A percentile compares a stretch with the other conserved stretches of the same genome.
phyloP scores from a whole-genome alignment of 2,797 vertebrate genomes.

The Momotus momota region DNA sequence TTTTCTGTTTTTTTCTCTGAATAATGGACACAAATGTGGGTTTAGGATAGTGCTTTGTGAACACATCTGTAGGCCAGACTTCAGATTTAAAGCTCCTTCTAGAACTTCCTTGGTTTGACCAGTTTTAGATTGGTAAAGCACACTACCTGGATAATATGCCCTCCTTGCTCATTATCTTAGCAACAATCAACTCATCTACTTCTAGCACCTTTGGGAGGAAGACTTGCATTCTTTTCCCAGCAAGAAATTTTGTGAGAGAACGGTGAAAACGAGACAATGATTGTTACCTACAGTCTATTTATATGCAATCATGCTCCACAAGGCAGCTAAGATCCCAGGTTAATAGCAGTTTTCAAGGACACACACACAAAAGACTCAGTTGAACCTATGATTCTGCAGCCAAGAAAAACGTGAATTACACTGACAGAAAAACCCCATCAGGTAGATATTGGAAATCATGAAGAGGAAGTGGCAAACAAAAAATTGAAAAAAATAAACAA shows the following conservation, averaged over 20 bases:
- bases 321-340: background rate
- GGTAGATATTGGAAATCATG: background rate
- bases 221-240: background rate
- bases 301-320: background rate
- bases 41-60: background rate
- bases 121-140: background rate
- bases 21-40: background rate
- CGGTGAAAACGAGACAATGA: background rate
- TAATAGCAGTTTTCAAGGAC: background rate
- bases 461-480: background rate
- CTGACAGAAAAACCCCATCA: background rate
- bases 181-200: background rate
- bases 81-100: background rate
- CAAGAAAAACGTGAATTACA: background rate
- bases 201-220: background rate
- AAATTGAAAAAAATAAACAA: background rate
- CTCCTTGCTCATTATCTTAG: background rate
- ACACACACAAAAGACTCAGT: background rate
- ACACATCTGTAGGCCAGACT: background rate
- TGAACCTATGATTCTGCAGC: background rate
- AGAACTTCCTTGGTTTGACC: background rate
- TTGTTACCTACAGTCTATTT: background rate
- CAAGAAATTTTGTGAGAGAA: background rate
- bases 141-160: background rate
- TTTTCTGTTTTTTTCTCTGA: background rate